These are phyloP conservation scores for Bradynema listronoti DNA, from an alignment of 1,140 invertebrate species.

Conservation along the genomic window DNA sequence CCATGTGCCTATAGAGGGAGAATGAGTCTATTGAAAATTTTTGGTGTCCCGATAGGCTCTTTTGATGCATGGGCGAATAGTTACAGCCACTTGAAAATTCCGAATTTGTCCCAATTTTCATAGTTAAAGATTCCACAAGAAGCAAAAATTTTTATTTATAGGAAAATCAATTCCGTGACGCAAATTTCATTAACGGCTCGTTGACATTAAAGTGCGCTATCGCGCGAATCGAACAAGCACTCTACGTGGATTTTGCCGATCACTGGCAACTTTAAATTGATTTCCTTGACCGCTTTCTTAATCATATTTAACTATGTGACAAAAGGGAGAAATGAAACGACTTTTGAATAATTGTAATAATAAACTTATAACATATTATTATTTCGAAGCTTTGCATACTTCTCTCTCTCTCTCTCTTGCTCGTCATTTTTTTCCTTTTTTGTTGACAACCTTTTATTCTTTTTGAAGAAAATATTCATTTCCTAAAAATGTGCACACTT, in stretches of 20 bases:
- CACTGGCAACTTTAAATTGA: slow-evolving; percentile 48
- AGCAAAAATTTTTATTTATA: no score
- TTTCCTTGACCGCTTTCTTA: no score
- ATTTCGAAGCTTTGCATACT: not conserved
- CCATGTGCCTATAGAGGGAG: not conserved
- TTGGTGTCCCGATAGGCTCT: no score
- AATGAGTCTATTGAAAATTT: no score
- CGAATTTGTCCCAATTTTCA: no score
- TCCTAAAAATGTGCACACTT: no score
- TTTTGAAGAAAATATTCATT: no score
- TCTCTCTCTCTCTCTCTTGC: not conserved
- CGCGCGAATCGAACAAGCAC: slow-evolving; percentile 44
- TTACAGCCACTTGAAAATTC: no score
- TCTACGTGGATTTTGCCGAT: slow-evolving; percentile 57
- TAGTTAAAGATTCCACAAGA: no score
- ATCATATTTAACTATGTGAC: slow-evolving; percentile 12
- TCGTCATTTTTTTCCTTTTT: not conserved
- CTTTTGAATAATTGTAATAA: not conserved
- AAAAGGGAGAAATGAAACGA: not conserved
- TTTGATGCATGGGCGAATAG: no score
- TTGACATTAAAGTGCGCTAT: slow-evolving; percentile 48
- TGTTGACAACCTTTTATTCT: not conserved
- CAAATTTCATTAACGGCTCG: slow-evolving; percentile 37
- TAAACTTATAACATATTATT: not conserved
- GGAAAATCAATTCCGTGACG: slow-evolving; percentile 37